These are phyloP conservation scores for Stenodera caucasica DNA, from an alignment of 2,888 invertebrate genomes.

Conservation along the genomic window DNA sequence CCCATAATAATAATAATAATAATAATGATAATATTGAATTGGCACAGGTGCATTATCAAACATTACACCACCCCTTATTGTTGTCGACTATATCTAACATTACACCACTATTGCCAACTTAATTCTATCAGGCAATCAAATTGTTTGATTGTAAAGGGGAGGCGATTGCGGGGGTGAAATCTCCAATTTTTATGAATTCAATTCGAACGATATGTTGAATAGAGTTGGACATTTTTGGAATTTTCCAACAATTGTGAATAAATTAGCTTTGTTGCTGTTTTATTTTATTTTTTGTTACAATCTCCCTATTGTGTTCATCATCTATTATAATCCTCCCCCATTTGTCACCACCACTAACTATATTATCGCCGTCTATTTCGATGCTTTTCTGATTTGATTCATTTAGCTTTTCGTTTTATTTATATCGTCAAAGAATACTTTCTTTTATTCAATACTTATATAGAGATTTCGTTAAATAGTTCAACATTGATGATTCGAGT, in stretches of 20 bases:
- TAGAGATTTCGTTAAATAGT: too few relatives aligned
- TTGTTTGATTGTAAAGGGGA: neutral
- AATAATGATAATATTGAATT: neutral
- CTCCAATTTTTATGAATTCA: too few relatives aligned
- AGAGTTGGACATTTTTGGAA: neutral
- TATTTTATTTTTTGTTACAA: neutral
- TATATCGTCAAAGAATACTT: too few relatives aligned
- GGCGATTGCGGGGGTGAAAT: neutral
- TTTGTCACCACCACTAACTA: neutral
- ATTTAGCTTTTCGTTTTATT: neutral
- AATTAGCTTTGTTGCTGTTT: neutral
- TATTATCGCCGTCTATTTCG: neutral
- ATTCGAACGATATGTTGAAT: too few relatives aligned
- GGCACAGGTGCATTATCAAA: slow-evolving; percentile 2
- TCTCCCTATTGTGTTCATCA: neutral
- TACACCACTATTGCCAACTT: slow-evolving; percentile 3
- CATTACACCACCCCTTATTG: neutral
- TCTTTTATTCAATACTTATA: too few relatives aligned
- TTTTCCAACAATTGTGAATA: too few relatives aligned
- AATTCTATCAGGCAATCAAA: slow-evolving; percentile 4
- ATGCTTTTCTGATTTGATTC: neutral
- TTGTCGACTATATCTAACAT: slow-evolving; percentile 1
- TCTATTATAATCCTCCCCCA: neutral
- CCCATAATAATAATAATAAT: neutral
- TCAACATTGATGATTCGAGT: too few relatives aligned